These are phyloP conservation scores for Perognathus longimembris DNA, from an alignment of 2,113 vertebrate genomes.

Conservation along the genomic window DNA sequence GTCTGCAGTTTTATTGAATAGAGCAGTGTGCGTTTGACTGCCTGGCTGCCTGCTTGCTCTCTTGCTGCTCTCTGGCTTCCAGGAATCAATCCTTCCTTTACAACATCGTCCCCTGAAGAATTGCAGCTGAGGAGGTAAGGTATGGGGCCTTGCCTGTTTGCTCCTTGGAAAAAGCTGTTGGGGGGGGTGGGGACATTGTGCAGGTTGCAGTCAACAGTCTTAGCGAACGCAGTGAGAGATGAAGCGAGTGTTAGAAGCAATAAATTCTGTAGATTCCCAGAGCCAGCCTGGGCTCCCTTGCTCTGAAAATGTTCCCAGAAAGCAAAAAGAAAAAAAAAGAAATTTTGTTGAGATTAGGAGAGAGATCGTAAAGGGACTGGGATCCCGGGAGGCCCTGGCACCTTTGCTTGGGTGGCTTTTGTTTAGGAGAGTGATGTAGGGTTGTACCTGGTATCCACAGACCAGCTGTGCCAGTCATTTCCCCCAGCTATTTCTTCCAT, in stretches of 20 bases:
- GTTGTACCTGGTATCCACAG: neutral
- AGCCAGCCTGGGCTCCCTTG: neutral
- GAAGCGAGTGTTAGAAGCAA: conserved; percentile 1
- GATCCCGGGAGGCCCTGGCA: neutral
- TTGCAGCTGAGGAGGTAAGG: conserved; percentile 86
- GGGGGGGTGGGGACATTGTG: conserved; percentile 52
- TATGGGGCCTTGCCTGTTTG: neutral
- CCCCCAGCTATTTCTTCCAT: neutral
- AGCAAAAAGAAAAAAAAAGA: conserved; percentile 16
- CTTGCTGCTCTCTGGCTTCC: conserved; percentile 79
- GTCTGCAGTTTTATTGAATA: conserved; percentile 88
- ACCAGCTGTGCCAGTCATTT: rapidly evolving
- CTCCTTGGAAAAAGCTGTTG: conserved; percentile 26
- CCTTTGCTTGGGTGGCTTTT: conserved; percentile 47
- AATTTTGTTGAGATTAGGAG: neutral
- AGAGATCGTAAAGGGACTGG: neutral
- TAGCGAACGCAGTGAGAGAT: neutral
- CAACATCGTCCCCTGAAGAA: conserved; percentile 64
- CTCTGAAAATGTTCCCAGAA: conserved; percentile 61
- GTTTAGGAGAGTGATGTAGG: neutral
- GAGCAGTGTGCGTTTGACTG: conserved; percentile 85
- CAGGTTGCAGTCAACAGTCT: neutral
- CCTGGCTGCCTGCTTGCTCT: conserved; percentile 75
- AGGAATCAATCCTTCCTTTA: conserved; percentile 80
- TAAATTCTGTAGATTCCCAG: neutral